phyloP scores from a whole-genome alignment of 2,113 vertebrate species.

The Gnathonemus echidnorhynchus region DNA sequence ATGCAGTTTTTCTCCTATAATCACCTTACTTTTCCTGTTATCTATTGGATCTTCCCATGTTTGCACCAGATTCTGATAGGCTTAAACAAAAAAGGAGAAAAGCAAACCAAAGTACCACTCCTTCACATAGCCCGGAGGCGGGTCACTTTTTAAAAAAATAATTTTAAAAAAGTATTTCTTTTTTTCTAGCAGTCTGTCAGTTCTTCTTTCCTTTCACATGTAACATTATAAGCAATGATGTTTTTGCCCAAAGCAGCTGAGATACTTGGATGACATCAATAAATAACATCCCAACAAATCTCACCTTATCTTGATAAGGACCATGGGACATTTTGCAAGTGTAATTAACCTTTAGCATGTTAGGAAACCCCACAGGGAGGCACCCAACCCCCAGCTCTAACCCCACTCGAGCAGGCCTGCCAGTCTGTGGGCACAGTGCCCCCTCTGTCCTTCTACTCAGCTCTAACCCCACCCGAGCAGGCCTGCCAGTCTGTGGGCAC shows the following conservation, averaged over 20 bases:
- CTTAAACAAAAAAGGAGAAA: background rate
- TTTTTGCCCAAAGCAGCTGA: conserved; percentile 10
- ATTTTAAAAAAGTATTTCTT: background rate
- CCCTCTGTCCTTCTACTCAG: no score
- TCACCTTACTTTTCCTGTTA: background rate
- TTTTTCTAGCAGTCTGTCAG: background rate
- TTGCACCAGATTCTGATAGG: background rate
- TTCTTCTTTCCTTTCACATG: background rate
- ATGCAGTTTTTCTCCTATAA: background rate
- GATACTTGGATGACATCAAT: background rate
- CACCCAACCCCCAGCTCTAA: no score
- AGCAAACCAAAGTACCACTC: background rate
- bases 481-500: no score
- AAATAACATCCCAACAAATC: background rate
- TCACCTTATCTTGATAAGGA: background rate
- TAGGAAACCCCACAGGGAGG: no score
- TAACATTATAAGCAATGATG: background rate
- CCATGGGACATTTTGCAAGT: background rate
- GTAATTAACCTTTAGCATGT: no score
- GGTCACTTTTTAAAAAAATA: background rate
- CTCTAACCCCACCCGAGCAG: no score
- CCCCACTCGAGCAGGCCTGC: no score
- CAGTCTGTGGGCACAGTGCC: no score
- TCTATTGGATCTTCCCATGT: background rate
- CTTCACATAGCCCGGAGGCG: background rate